Conservation (phyloP, 92 coral and sea anemone genomes). For the Muricea muricata region DNA sequence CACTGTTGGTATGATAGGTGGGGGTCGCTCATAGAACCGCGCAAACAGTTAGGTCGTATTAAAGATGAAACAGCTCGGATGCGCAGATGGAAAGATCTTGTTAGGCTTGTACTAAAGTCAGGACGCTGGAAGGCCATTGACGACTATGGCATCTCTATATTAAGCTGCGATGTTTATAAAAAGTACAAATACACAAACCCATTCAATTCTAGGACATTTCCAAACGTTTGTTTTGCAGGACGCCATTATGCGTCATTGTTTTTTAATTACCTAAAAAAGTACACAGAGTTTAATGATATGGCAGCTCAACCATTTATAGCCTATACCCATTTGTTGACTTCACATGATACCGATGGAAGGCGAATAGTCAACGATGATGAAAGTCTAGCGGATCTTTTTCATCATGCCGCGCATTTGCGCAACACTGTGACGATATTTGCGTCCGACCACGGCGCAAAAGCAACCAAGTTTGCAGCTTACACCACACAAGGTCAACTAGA, state of each 20-base stretch:
- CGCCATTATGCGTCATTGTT: conserved; percentile 72
- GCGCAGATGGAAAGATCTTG: conserved; percentile 8
- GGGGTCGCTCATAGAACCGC: conserved; percentile 50
- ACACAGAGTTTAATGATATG: conserved; percentile 54
- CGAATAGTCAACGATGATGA: conserved; percentile 60
- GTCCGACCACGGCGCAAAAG: conserved; percentile 24
- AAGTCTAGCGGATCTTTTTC: neutral
- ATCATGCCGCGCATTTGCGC: neutral
- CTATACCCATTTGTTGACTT: conserved; percentile 89
- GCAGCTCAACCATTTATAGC: conserved; percentile 70
- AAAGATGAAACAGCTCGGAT: neutral
- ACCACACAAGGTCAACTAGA: conserved; percentile 15
- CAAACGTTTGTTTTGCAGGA: conserved; percentile 73
- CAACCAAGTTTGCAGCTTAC: neutral
- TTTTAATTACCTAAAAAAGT: conserved; percentile 63
- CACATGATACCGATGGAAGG: conserved; percentile 79
- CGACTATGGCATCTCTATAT: conserved; percentile 69
- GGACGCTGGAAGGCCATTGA: conserved; percentile 51
- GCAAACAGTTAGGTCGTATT: conserved; percentile 24
- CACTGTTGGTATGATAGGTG: conserved; percentile 18
- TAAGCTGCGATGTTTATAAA: conserved; percentile 73
- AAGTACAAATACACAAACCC: conserved; percentile 73
- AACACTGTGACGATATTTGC: conserved; percentile 27
- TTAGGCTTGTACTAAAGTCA: conserved; percentile 34
- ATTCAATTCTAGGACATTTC: conserved; percentile 35